A percentile compares a stretch with the other conserved stretches of the same genome.
Conservation (phyloP, 2,797 vertebrate genomes). For the Peromyscus aztecus region DNA sequence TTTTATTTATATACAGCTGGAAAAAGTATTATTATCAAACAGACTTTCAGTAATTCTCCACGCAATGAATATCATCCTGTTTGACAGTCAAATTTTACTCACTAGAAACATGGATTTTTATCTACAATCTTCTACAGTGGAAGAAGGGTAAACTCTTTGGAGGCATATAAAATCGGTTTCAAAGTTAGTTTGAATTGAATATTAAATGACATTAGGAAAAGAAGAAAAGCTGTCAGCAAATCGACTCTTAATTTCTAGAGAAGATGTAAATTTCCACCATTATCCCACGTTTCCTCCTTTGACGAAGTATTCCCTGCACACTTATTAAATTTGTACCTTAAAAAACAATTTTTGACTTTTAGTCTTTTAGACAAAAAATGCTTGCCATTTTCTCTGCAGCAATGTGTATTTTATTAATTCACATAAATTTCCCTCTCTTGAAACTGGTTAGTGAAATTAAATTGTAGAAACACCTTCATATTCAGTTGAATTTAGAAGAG, state of each 20-base stretch:
- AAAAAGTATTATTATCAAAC: constrained; percentile 2
- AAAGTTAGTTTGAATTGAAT: constrained; percentile 65
- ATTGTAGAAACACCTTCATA: constrained; percentile 33
- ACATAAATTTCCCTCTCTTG: constrained; percentile 49
- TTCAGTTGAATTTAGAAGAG: constrained; percentile 44
- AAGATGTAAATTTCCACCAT: constrained; percentile 64
- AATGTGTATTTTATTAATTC: constrained; percentile 67
- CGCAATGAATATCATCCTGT: background rate
- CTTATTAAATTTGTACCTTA: constrained; percentile 61
- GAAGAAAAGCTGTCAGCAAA: constrained; percentile 36
- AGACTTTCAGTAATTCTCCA: background rate
- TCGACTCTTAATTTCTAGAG: constrained; percentile 60
- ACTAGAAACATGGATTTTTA: constrained; percentile 20
- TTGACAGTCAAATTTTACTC: constrained; percentile 36
- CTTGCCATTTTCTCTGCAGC: constrained; percentile 35
- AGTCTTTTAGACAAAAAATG: constrained; percentile 62
- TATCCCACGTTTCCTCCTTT: constrained; percentile 47
- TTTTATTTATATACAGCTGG: constrained; percentile 2
- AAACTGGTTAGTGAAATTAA: constrained; percentile 69
- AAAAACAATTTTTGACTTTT: constrained; percentile 61
- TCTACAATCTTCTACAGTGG: background rate
- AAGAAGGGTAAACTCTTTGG: background rate
- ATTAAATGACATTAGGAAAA: constrained; percentile 57
- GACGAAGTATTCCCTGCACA: constrained; percentile 12
- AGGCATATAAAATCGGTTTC: constrained; percentile 22